Percentiles rank a stretch among this genome's conserved stretches.
Evolutionary conservation across 2,888 invertebrate genomes (phyloP).

Genomic region (Chorisops tibialis): DNA sequence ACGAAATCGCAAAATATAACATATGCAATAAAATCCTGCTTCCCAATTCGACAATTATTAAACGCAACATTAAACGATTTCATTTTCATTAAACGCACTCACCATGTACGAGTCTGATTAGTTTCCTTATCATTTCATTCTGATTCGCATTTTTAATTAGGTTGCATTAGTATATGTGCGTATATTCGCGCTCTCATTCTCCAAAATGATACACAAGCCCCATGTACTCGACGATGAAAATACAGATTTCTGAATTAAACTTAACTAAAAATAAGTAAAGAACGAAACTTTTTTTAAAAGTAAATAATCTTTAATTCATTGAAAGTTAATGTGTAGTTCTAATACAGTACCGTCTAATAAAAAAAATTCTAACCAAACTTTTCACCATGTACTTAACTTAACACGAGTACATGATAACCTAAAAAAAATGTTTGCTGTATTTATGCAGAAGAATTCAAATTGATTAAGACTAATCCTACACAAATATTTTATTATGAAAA

Average conservation of each 20-base stretch:
- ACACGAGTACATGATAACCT: conserved; percentile 1
- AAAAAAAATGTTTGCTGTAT: neutral
- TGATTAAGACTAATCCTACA: too few relatives aligned
- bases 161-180: neutral
- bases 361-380: conserved; percentile 15
- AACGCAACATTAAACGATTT: too few relatives aligned
- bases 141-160: conserved; percentile 8
- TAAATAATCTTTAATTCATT: conserved; percentile 8
- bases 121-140: neutral
- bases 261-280: neutral
- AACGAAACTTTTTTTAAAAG: neutral
- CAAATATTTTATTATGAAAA: too few relatives aligned
- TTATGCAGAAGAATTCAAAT: too few relatives aligned
- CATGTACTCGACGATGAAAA: conserved; percentile 6
- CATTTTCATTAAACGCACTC: conserved; percentile 7
- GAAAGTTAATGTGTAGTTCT: neutral
- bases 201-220: neutral
- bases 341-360: too few relatives aligned
- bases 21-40: too few relatives aligned
- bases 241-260: neutral
- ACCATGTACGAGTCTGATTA: conserved; percentile 14
- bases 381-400: conserved; percentile 11
- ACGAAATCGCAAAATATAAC: too few relatives aligned
- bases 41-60: too few relatives aligned
- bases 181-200: neutral